Evolutionary conservation across 2,888 invertebrate species (phyloP).

Genomic region (Metallyticus violacea): DNA sequence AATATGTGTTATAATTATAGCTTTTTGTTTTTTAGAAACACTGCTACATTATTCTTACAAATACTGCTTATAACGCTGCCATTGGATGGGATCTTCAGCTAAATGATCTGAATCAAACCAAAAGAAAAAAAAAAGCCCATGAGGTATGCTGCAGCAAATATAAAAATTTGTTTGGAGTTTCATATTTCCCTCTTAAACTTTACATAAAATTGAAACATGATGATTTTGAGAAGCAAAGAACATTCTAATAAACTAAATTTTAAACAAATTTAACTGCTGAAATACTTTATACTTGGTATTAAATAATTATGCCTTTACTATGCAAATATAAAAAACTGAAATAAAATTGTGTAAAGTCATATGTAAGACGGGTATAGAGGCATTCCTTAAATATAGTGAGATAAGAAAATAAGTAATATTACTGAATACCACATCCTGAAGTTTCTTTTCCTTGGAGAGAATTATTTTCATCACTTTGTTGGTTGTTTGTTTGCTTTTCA

Average conservation of each 20-base stretch:
- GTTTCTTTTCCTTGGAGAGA: neutral
- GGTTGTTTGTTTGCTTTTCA: neutral
- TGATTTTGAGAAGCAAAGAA: neutral
- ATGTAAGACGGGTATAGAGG: neutral
- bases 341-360: neutral
- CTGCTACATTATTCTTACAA: too few relatives aligned
- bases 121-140: neutral
- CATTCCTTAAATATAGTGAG: neutral
- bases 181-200: neutral
- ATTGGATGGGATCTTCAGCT: neutral
- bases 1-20: neutral
- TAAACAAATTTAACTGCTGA: neutral
- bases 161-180: neutral
- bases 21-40: too few relatives aligned
- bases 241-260: neutral
- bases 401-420: neutral
- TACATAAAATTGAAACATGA: neutral
- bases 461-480: neutral
- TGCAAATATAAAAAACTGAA: neutral
- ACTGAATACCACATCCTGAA: conserved; percentile 13
- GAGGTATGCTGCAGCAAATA: neutral
- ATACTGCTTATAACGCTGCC: neutral
- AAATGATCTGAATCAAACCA: neutral
- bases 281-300: neutral
- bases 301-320: neutral